phyloP scores from a whole-genome alignment of 2,113 vertebrate species.

The Psephotus haematonotus region DNA sequence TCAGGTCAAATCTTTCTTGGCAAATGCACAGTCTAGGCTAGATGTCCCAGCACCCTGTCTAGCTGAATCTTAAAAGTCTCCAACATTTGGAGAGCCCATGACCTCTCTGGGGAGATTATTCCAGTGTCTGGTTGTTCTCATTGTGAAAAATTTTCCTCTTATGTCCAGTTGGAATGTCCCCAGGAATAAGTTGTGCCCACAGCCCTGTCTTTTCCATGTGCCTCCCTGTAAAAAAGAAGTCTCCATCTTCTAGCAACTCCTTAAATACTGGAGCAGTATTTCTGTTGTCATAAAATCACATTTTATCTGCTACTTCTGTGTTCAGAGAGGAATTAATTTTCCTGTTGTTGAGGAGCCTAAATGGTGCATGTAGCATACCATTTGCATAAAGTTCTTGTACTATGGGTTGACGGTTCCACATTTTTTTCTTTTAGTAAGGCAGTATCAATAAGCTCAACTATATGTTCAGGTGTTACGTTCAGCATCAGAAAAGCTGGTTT shows the following conservation, averaged over 20 bases:
- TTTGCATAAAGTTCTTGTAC: neutral
- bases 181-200: neutral
- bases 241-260: neutral
- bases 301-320: neutral
- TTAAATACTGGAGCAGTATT: neutral
- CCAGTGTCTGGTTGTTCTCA: neutral
- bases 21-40: neutral
- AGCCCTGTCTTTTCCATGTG: neutral
- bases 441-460: neutral
- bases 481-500: neutral
- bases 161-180: neutral
- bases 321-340: neutral
- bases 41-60: neutral
- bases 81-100: neutral
- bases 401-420: neutral
- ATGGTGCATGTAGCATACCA: neutral
- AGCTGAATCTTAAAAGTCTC: neutral
- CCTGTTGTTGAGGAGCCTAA: neutral
- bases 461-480: neutral
- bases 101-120: neutral
- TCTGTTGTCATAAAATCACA: neutral
- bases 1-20: neutral
- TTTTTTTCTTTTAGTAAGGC: neutral
- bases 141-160: neutral
- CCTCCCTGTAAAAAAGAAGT: neutral